Evolutionary conservation across 2,888 invertebrate species (phyloP), one percentile per base, ranked within the genome.

Genomic region (Craniophora ligustri): DNA sequence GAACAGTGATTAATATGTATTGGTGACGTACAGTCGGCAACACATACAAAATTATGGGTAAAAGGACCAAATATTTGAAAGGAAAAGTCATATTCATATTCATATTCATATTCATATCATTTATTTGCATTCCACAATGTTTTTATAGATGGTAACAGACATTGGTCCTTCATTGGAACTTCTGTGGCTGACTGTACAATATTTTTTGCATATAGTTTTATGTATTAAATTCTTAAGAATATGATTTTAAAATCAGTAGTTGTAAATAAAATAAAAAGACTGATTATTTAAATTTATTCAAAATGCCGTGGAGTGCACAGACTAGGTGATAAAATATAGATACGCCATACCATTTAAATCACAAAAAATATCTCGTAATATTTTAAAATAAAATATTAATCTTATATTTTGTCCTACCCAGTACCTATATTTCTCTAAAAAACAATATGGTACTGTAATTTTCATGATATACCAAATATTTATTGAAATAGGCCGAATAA

Each of bases 1-100:
- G 32, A 69, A 71, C 66, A 71, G 72, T 66, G 49, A 28, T n/a
- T n/a, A 55, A 36, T 55, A 23, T 61, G n/a, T 58, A 47, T 67
- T 18, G 40, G 47, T 59, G 35, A 41, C 11, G 42, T 66, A 58
- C 55, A 57, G 51, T 68, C 11, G 35, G 63, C 30, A 28, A 62
- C 62, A 66, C 58, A 49, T 23, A 44, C 41, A 32, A 23, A 45
- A 26, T 38, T 28, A 18, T 3, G 11, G 14, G 42, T 26, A 0
- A 0, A 47, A 44, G 18, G 30, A 54, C 60, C 44, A 39, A 40
- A 42, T 11, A 0, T 1, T 11, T 35, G 2, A 26, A n/a, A 26
- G n/a, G 26, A 3, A n/a, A 1, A 26, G 0, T 26, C 4, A 5
- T 2, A n/a, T n/a, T n/a, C n/a, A n/a, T n/a, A n/a, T n/a, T n/a